Conservation (phyloP, 2,888 invertebrate species). For the Orthosia incerta region DNA sequence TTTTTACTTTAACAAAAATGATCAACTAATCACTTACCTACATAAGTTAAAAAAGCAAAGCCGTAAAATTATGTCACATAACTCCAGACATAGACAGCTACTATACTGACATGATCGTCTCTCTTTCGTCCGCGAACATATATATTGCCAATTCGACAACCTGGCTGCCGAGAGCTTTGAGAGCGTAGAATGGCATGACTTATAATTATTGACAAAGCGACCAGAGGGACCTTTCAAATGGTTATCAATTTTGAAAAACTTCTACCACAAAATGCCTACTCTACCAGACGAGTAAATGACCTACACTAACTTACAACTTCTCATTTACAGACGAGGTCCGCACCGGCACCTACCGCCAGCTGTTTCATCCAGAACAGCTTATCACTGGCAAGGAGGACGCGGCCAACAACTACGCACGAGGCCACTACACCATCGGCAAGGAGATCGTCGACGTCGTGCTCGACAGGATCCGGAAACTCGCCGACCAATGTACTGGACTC, state of each 20-base stretch:
- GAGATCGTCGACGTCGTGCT: conserved; percentile 96
- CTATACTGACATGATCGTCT: not conserved
- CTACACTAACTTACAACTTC: not conserved
- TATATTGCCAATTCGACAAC: not conserved
- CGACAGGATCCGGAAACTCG: conserved; percentile 95
- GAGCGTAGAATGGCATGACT: not conserved
- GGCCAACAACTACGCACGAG: conserved; percentile 98
- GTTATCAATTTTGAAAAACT: too few species aligned
- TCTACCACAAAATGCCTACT: not conserved
- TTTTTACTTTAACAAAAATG: not conserved
- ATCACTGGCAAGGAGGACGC: conserved; percentile 98
- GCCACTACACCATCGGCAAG: conserved; percentile 98
- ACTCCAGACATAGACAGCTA: not conserved
- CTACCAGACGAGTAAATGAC: too few species aligned
- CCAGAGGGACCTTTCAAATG: too few species aligned
- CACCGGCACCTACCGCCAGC: conserved; percentile 94
- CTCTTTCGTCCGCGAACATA: not conserved
- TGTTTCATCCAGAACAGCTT: conserved; percentile 98
- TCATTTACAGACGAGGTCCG: conserved; percentile 93
- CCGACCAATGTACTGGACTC: conserved; percentile 96
- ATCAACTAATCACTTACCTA: not conserved
- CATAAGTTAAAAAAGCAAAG: not conserved
- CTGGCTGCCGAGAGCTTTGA: too few species aligned
- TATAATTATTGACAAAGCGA: not conserved
- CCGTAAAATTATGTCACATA: too few species aligned